phyloP scores from a whole-genome alignment of 1,140 invertebrate genomes.

The Drosophila kepulauana region DNA sequence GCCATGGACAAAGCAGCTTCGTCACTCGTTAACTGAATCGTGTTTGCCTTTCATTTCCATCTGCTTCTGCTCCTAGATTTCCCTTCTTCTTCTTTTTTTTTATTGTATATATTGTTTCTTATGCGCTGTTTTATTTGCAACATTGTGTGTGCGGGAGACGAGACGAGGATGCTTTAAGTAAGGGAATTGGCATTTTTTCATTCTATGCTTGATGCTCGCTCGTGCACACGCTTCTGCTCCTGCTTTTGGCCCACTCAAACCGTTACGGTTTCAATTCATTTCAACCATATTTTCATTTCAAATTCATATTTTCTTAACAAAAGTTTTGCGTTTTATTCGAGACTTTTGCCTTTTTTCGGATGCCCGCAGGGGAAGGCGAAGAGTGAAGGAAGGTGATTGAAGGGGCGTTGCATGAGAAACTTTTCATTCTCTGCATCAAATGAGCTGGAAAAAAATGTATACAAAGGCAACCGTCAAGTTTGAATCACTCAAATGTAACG shows the following conservation, averaged over 20 bases:
- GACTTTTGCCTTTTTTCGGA: slow-evolving; percentile 57
- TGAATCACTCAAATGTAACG: slow-evolving; percentile 83
- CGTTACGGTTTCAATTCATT: slow-evolving; percentile 82
- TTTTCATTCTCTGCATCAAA: slow-evolving; percentile 82
- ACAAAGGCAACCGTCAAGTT: slow-evolving; percentile 82
- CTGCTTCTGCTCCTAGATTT: slow-evolving; percentile 35
- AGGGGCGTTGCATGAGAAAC: slow-evolving; percentile 59
- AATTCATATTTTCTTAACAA: slow-evolving; percentile 84
- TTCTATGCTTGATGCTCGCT: slow-evolving; percentile 55
- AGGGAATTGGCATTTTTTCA: slow-evolving; percentile 62
- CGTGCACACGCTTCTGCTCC: slow-evolving; percentile 61
- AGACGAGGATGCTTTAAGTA: not conserved
- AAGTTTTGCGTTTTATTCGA: slow-evolving; percentile 72
- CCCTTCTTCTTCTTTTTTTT: slow-evolving; percentile 56
- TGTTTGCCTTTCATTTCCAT: slow-evolving; percentile 83
- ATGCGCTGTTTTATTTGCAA: slow-evolving; percentile 82
- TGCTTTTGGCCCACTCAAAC: slow-evolving; percentile 66
- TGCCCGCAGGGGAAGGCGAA: not conserved
- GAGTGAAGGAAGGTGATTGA: slow-evolving; percentile 5
- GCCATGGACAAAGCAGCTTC: slow-evolving; percentile 66
- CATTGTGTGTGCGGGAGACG: slow-evolving; percentile 53
- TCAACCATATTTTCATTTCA: slow-evolving; percentile 83
- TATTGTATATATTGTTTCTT: slow-evolving; percentile 82
- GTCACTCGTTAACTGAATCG: slow-evolving; percentile 82
- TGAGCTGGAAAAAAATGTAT: slow-evolving; percentile 79